These are phyloP conservation scores for Lypha dubia DNA, from an alignment of 2,888 invertebrate genomes.

Conservation along the genomic window DNA sequence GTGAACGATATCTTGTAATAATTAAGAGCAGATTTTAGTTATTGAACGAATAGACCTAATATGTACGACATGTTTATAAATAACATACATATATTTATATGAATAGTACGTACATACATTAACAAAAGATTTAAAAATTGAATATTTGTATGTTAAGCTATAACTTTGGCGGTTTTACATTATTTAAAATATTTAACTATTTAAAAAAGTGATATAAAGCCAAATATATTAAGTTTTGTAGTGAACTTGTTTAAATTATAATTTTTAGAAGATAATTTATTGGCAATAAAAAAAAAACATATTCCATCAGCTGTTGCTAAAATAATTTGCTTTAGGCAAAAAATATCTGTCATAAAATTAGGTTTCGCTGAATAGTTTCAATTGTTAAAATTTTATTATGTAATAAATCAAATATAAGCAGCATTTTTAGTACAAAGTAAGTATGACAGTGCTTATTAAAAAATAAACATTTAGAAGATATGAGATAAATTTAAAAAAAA, in stretches of 20 bases:
- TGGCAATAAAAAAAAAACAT: conserved; percentile 15
- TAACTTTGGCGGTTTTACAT: neutral
- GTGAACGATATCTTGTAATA: too few relatives aligned
- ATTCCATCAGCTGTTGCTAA: conserved; percentile 31
- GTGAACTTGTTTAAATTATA: conserved; percentile 18
- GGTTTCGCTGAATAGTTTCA: neutral
- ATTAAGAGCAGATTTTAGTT: too few relatives aligned
- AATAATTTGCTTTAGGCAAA: neutral
- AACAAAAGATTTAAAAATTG: neutral
- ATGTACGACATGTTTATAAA: neutral
- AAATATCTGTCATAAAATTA: conserved; percentile 1
- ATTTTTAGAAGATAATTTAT: conserved; percentile 12
- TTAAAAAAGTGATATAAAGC: neutral
- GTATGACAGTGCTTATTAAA: neutral
- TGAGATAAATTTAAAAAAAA: neutral
- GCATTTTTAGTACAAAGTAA: neutral
- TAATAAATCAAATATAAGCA: conserved; percentile 12
- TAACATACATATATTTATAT: too few relatives aligned
- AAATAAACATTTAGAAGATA: too few relatives aligned
- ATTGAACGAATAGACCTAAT: too few relatives aligned
- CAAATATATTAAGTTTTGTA: neutral
- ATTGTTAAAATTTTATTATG: conserved; percentile 1
- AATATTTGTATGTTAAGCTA: too few relatives aligned
- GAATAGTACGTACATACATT: too few relatives aligned
- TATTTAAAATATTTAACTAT: conserved; percentile 8